Base-by-base conservation (phyloP, 2,113 vertebrate species). In the Sorex fumeus region DNA sequence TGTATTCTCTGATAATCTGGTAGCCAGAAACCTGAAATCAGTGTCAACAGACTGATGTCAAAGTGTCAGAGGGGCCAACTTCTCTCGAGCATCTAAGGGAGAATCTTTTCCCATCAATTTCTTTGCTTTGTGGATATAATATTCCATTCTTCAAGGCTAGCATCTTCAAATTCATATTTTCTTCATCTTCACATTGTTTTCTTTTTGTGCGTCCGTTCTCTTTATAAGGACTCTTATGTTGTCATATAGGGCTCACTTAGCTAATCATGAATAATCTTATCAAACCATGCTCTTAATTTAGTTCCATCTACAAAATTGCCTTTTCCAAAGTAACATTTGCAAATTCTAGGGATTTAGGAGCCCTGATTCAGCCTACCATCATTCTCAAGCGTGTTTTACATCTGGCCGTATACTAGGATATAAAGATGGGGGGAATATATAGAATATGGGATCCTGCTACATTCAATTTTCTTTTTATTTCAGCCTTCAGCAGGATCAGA, bases 381-480 rank as follows among this genome's bases (percentile, higher is more conserved):
- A n/a, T 70, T 23, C 43, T 79, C 27, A 79, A 43, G 34, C 12
- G 12, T 74, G 34, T 89, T 62, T 75, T 69, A 25, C 50, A 12
- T 50, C 25, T 28, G 70, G 57, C 40, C 40, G 40, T n/a, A 16
- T 36, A 28, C n/a, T 76, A 74, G 40, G 40, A 40, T 40, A 40
- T 40, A 40, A 40, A 40, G 40, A 40, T 40, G 40, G 40, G 40
- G 40, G 40, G 80, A 84, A 27, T 69, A 67, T 60, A 19, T 57
- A 75, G 45, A 88, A n/a, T 92, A 69, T 60, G 36, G 83, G 36
- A 62, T 43, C 27, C 25, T 75, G 28, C 67, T 69, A 76, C 45
- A 75, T 32, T 87, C 40, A 87, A 1, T 77, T 88, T 69, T 30
- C 79, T 62, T 83, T 83, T 83, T 70, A 70, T 60, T 83, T 76